Evolutionary conservation across 2,113 vertebrate species (phyloP).

Genomic region (Arizona elegans): DNA sequence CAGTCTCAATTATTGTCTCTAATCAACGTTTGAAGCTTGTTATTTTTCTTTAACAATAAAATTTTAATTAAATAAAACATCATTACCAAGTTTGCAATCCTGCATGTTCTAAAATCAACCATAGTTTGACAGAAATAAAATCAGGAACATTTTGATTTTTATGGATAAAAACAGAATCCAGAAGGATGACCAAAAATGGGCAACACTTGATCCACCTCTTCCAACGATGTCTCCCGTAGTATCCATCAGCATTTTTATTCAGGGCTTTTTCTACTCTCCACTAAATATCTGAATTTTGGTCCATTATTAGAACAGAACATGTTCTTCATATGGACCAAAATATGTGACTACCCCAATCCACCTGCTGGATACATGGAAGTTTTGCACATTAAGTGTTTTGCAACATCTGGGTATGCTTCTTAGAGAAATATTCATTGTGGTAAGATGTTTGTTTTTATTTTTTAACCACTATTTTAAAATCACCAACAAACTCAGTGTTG

Average conservation of each 20-base stretch:
- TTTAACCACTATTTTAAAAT: not conserved
- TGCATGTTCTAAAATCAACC: not conserved
- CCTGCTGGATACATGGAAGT: not conserved
- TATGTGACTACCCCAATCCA: not conserved
- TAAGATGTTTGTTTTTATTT: not conserved
- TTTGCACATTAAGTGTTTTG: not conserved
- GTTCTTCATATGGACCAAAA: not conserved
- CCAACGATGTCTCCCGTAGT: not conserved
- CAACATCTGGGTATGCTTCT: not conserved
- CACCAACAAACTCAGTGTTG: not conserved
- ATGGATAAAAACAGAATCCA: not conserved
- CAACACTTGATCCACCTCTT: not conserved
- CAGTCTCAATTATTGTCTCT: constrained; percentile 55
- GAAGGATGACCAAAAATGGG: not conserved
- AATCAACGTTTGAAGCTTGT: constrained; percentile 42
- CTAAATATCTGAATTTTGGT: not conserved
- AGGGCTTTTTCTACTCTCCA: not conserved
- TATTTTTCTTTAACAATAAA: constrained; percentile 4
- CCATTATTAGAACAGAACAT: not conserved
- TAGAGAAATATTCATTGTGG: not conserved
- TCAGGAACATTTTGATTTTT: not conserved
- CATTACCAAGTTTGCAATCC: not conserved
- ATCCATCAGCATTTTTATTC: not conserved
- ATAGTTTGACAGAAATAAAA: not conserved
- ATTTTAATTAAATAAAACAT: not conserved